Evolutionary conservation across 2,113 vertebrate genomes (phyloP).

Genomic region (Chinchilla lanigera): DNA sequence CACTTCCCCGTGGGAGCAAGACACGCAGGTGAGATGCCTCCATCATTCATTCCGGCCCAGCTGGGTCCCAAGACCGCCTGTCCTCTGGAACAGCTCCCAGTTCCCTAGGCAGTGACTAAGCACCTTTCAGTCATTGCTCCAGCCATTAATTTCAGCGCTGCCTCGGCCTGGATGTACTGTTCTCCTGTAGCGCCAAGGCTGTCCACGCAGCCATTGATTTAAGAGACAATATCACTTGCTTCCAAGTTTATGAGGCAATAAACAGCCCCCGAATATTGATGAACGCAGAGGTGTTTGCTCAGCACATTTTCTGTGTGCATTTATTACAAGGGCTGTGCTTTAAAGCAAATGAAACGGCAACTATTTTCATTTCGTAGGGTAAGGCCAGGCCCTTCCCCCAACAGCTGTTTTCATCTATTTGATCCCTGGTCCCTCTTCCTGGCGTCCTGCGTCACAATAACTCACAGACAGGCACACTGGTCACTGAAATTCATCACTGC

Average conservation of each 20-base stretch:
- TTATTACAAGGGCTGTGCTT: conserved; percentile 85
- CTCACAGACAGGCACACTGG: fast-evolving
- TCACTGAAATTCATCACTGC: too few relatives aligned
- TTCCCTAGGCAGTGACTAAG: conserved; percentile 80
- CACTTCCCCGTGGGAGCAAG: fast-evolving
- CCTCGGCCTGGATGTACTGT: conserved; percentile 78
- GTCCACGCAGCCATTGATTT: conserved; percentile 86
- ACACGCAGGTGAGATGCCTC: neutral
- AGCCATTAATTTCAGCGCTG: conserved; percentile 80
- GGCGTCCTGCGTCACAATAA: fast-evolving
- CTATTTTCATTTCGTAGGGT: conserved; percentile 79
- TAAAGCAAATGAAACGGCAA: conserved; percentile 85
- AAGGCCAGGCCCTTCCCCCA: neutral
- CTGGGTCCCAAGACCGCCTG: neutral
- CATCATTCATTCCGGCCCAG: neutral
- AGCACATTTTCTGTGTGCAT: conserved; percentile 86
- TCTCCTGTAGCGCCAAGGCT: conserved; percentile 81
- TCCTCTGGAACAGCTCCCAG: conserved; percentile 61
- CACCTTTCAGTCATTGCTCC: conserved; percentile 77
- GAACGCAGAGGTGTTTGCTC: conserved; percentile 87
- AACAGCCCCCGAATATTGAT: conserved; percentile 89
- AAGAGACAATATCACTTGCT: conserved; percentile 89
- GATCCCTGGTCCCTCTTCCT: neutral
- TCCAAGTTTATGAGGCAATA: conserved; percentile 91
- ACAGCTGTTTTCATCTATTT: fast-evolving